These are phyloP conservation scores for Empidonax alnorum DNA, from an alignment of 2,113 vertebrate species.

Conservation along the genomic window DNA sequence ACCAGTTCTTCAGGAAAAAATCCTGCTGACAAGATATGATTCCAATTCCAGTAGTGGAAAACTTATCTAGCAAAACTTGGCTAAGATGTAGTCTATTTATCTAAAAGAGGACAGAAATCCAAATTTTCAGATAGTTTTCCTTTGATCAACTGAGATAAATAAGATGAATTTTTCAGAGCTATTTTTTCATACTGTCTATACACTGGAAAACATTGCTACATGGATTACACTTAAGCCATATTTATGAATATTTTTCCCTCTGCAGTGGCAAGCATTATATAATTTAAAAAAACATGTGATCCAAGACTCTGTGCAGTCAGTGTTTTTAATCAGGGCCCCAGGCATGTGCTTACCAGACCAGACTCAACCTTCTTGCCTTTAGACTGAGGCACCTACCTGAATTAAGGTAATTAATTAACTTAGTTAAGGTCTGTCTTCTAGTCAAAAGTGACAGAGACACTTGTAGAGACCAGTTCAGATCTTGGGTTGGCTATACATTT, in stretches of 20 bases:
- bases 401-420: neutral
- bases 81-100: neutral
- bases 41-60: neutral
- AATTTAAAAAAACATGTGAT: neutral
- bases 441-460: neutral
- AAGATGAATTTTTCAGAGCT: neutral
- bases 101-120: neutral
- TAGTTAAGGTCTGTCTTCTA: neutral
- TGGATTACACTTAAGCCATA: neutral
- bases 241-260: neutral
- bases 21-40: neutral
- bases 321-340: neutral
- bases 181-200: neutral
- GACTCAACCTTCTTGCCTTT: neutral
- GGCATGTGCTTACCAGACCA: neutral
- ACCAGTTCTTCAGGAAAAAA: conserved; percentile 4
- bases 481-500: neutral
- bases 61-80: neutral
- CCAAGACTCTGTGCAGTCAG: neutral
- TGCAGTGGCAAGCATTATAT: neutral
- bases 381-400: neutral
- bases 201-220: neutral
- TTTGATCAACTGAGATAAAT: neutral
- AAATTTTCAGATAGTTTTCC: neutral
- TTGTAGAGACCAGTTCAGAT: neutral